phyloP scores from a whole-genome alignment of 2,888 invertebrate species.

The Drosophila suboccidentalis region DNA sequence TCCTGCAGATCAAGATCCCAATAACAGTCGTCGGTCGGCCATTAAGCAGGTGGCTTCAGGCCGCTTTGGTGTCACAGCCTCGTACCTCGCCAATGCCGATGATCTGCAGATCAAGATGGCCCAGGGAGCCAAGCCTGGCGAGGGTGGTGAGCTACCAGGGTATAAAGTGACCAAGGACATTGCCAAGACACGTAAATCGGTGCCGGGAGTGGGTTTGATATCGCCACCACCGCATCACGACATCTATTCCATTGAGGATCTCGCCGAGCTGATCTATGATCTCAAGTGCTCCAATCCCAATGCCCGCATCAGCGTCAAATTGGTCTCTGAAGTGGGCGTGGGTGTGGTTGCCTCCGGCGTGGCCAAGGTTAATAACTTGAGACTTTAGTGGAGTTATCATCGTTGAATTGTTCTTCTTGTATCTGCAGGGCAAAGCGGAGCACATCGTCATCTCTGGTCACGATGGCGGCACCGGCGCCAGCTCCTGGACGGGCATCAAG shows the following conservation, averaged over 20 bases:
- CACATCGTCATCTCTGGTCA: conserved; percentile 99
- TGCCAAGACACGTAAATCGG: conserved; percentile 97
- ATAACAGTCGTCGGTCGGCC: conserved; percentile 94
- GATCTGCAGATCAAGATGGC: conserved; percentile 99
- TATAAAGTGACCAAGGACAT: conserved; percentile 97
- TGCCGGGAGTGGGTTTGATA: conserved; percentile 98
- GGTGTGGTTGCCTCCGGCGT: conserved; percentile 99
- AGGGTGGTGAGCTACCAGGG: conserved; percentile 98
- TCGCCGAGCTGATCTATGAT: conserved; percentile 99
- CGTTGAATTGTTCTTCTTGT: not conserved
- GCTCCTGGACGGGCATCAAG: conserved; percentile 99
- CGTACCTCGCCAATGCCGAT: conserved; percentile 98
- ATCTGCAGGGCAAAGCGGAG: conserved; percentile 95
- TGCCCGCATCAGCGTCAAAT: conserved; percentile 98
- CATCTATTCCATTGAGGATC: conserved; percentile 99
- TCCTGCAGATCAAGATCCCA: conserved; percentile 89
- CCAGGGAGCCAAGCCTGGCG: conserved; percentile 99
- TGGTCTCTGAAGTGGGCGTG: conserved; percentile 99
- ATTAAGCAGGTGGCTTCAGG: conserved; percentile 99
- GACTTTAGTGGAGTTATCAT: not conserved
- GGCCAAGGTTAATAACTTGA: conserved; percentile 90
- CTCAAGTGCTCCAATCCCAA: conserved; percentile 98
- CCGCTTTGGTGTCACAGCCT: conserved; percentile 98
- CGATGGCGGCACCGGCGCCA: conserved; percentile 99
- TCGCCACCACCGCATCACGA: conserved; percentile 99